phyloP scores from a whole-genome alignment of 1,140 invertebrate genomes.

The Diorhabda carinulata region DNA sequence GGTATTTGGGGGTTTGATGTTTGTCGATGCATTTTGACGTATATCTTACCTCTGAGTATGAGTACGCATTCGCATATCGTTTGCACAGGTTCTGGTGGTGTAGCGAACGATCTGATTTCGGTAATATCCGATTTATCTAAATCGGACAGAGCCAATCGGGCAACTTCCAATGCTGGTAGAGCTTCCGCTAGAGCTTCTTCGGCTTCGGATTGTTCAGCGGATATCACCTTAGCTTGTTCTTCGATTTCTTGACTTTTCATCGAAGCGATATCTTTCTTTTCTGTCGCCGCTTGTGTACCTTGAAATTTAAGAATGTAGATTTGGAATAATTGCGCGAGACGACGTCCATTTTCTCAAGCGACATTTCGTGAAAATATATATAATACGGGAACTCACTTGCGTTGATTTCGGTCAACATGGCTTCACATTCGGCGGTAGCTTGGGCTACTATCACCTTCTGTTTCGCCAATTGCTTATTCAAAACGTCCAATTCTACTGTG shows the following conservation, averaged over 20 bases:
- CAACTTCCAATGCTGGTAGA: conserved; percentile 75
- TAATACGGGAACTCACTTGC: conserved; percentile 20
- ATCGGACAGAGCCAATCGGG: conserved; percentile 70
- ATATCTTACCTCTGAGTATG: conserved; percentile 63
- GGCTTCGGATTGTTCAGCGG: conserved; percentile 75
- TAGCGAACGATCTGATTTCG: conserved; percentile 86
- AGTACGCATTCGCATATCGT: conserved; percentile 82
- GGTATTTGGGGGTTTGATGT: no score
- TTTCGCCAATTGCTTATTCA: conserved; percentile 71
- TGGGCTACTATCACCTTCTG: conserved; percentile 73
- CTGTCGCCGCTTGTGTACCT: conserved; percentile 53
- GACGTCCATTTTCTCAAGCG: no score
- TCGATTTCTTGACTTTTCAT: conserved; percentile 76
- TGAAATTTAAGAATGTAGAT: neutral
- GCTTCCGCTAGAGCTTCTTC: conserved; percentile 73
- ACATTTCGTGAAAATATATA: no score
- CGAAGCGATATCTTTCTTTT: conserved; percentile 73
- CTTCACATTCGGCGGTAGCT: conserved; percentile 71
- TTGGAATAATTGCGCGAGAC: no score
- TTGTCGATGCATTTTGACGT: no score
- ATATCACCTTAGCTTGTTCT: conserved; percentile 71
- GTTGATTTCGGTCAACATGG: conserved; percentile 63
- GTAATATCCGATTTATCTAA: conserved; percentile 86
- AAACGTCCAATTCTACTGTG: conserved; percentile 63
- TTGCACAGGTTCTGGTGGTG: conserved; percentile 84